phyloP scores from a whole-genome alignment of 2,797 vertebrate species.

The Limnodromus scolopaceus region DNA sequence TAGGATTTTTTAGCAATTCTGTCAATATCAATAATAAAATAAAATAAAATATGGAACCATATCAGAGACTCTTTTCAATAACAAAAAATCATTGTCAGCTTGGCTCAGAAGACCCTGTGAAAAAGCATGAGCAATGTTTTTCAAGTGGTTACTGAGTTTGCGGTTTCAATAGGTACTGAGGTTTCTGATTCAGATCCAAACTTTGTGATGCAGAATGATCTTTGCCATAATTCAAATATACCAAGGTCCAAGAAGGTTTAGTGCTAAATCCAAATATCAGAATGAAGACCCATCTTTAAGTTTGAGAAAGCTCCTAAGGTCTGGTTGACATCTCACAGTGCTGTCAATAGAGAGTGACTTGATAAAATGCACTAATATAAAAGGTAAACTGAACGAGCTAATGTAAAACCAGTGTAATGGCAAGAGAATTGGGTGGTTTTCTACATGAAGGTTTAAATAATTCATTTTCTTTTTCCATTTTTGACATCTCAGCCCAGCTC shows the following conservation, averaged over 20 bases:
- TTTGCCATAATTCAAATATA: not conserved
- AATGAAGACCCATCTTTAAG: not conserved
- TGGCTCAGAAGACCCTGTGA: not conserved
- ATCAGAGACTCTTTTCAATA: not conserved
- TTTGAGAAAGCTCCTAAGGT: not conserved
- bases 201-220: not conserved
- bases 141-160: not conserved
- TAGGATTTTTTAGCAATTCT: not conserved
- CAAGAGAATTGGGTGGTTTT: not conserved
- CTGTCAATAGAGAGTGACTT: not conserved
- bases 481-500: constrained; percentile 25
- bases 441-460: constrained; percentile 16
- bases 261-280: not conserved
- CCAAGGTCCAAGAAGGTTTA: not conserved
- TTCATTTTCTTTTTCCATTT: constrained; percentile 41
- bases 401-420: not conserved
- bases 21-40: not conserved
- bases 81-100: not conserved
- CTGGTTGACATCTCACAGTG: not conserved
- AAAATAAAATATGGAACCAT: not conserved
- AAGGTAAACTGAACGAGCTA: not conserved
- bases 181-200: not conserved
- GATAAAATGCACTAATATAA: not conserved
- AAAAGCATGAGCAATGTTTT: not conserved
- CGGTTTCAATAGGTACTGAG: not conserved